Evolutionary conservation across 2,797 vertebrate species (phyloP).

Genomic region (Spheniscus humboldti): DNA sequence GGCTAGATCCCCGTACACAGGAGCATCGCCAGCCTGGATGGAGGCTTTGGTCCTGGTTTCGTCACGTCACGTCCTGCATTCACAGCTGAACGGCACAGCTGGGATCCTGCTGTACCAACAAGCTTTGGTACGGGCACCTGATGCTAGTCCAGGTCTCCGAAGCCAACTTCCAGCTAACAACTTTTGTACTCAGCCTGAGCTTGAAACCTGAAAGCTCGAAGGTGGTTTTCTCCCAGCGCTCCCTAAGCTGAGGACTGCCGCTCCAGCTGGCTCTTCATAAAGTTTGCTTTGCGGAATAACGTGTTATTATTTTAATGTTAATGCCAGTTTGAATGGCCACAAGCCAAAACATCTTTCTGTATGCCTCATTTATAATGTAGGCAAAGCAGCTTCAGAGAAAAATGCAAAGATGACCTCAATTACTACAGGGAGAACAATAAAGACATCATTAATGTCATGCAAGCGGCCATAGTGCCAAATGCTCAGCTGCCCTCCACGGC

Average conservation of each 20-base stretch:
- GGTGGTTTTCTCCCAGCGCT: not conserved
- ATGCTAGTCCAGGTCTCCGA: not conserved
- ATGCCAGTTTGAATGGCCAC: not conserved
- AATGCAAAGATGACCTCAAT: not conserved
- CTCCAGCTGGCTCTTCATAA: not conserved
- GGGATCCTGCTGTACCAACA: not conserved
- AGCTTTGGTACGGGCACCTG: rapidly evolving
- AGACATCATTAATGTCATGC: not conserved
- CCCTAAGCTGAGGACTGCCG: not conserved
- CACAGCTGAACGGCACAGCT: not conserved
- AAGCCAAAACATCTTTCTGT: not conserved
- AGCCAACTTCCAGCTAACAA: not conserved
- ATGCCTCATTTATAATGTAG: not conserved
- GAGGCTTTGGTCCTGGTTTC: not conserved
- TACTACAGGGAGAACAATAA: not conserved
- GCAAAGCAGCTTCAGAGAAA: not conserved
- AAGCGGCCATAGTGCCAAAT: not conserved
- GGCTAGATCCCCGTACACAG: not conserved
- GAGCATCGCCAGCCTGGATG: rapidly evolving
- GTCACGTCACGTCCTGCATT: rapidly evolving
- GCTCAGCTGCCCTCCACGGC: not conserved
- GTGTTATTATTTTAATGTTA: not conserved
- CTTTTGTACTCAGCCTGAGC: not conserved
- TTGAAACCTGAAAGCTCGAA: not conserved
- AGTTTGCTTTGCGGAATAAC: not conserved